Evolutionary conservation across 2,113 vertebrate species (phyloP), one percentile per base, ranked within the genome.

Genomic region (Tyrannus savana): DNA sequence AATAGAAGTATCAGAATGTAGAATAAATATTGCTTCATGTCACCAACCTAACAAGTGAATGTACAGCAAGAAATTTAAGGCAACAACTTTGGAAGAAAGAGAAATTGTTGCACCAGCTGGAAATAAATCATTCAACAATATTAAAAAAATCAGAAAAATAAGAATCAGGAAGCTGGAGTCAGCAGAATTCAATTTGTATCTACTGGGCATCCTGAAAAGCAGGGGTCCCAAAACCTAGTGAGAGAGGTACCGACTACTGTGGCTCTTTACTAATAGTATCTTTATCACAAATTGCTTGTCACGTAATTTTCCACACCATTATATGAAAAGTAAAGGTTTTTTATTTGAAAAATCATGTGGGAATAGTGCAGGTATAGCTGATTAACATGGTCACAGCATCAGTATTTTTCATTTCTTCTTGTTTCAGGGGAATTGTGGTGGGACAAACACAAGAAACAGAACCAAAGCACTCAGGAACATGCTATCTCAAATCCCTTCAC

Each of bases 101-200:
- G 30, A 56, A 88, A 90, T 85, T 91, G 21, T 67, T 92, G 46
- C 31, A 19, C 7, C 50, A 64, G 19, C 27, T 82, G 75, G 75
- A 83, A 96, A 91, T 73, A 94, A 87, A 93, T 96, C 71, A 87
- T 88, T 95, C 89, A 95, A 83, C 12, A 75, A 76, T 74, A 80
- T 56, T 75, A 93, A 93, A 24, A 91, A 91, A 94, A 76, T 86
- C 53, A 90, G 66, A 87, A 87, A 96, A 88, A 76, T 35, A 80
- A 74, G 41, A 47, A 80, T 24, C 23, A 31, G 12, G 8, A 93
- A 69, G 24, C 42, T 74, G 63, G 37, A 75, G 44, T 82, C 66
- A 90, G 55, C 24, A 47, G 59, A 92, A 96, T 37, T 87, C 31
- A 68, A 22, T 12, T 82, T 84, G 4, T 71, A n/a, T 72, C 63